These are phyloP conservation scores for Microplitis mediator DNA, from an alignment of 1,140 invertebrate species.

Conservation along the genomic window DNA sequence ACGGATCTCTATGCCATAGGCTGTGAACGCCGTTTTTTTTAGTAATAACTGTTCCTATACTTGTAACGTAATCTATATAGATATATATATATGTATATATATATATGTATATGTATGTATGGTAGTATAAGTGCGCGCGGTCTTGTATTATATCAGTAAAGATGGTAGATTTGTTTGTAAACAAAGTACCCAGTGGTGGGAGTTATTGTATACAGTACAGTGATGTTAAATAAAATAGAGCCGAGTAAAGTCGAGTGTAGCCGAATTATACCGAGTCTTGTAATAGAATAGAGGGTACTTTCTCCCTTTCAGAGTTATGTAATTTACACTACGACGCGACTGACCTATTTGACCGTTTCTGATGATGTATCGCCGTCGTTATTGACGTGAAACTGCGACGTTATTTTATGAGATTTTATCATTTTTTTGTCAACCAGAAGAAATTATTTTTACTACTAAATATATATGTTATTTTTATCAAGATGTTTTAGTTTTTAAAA, in stretches of 20 bases:
- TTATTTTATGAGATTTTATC: too few relatives aligned
- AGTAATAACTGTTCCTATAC: too few relatives aligned
- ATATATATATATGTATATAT: not conserved
- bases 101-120: not conserved
- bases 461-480: too few relatives aligned
- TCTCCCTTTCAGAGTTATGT: slow-evolving; percentile 36
- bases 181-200: slow-evolving; percentile 36
- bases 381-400: too few relatives aligned
- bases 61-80: not conserved
- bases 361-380: too few relatives aligned
- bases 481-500: too few relatives aligned
- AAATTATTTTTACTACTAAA: too few relatives aligned
- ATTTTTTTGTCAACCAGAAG: too few relatives aligned
- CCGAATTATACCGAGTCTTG: slow-evolving; percentile 14
- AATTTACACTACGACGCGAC: slow-evolving; percentile 19
- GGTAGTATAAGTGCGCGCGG: slow-evolving; percentile 5
- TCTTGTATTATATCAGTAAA: slow-evolving; percentile 12
- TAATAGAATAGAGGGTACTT: slow-evolving; percentile 26
- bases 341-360: too few relatives aligned
- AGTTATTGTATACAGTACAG: not conserved
- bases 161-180: slow-evolving; percentile 54
- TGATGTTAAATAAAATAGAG: slow-evolving; percentile 2
- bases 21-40: too few relatives aligned
- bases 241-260: not conserved
- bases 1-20: too few relatives aligned